Evolutionary conservation across 2,888 invertebrate genomes (phyloP).

Genomic region (Cotesia congregata): DNA sequence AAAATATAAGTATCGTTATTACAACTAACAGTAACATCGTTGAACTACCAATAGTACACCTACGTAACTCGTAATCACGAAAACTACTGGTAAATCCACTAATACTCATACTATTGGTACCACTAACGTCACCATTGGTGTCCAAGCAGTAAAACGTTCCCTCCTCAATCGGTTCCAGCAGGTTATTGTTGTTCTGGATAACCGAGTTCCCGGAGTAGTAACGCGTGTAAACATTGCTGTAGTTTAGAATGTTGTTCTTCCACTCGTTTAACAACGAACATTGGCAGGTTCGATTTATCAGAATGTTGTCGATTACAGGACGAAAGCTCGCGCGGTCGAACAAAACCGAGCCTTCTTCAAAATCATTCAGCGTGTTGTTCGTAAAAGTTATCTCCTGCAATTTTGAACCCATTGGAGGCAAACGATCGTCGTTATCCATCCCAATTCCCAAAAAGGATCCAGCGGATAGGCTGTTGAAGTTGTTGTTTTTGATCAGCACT

Average conservation of each 20-base stretch:
- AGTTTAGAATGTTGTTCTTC: slow-evolving; percentile 65
- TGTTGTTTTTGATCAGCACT: slow-evolving; percentile 78
- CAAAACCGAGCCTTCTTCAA: slow-evolving; percentile 75
- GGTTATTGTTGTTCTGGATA: slow-evolving; percentile 41
- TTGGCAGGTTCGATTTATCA: slow-evolving; percentile 75
- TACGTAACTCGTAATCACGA: slow-evolving; percentile 58
- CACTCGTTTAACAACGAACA: slow-evolving; percentile 72
- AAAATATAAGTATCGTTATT: slow-evolving; percentile 51
- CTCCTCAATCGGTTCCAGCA: slow-evolving; percentile 57
- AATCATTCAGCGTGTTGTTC: slow-evolving; percentile 75
- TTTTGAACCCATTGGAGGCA: slow-evolving; percentile 71
- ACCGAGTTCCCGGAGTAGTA: slow-evolving; percentile 49
- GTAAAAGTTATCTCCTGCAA: slow-evolving; percentile 75
- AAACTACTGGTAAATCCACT: slow-evolving; percentile 50
- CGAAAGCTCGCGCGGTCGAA: slow-evolving; percentile 74
- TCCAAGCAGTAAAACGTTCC: slow-evolving; percentile 62
- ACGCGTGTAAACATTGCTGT: slow-evolving; percentile 62
- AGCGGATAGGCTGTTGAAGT: slow-evolving; percentile 73
- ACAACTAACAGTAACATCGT: slow-evolving; percentile 58
- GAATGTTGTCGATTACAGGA: slow-evolving; percentile 74
- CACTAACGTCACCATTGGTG: slow-evolving; percentile 34
- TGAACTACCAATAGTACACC: slow-evolving; percentile 61
- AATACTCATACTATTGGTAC: background rate
- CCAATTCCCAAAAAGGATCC: slow-evolving; percentile 77
- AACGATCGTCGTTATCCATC: slow-evolving; percentile 70